These are phyloP conservation scores for Dendropsophus ebraccatus DNA, from an alignment of 2,113 vertebrate genomes.

Conservation along the genomic window DNA sequence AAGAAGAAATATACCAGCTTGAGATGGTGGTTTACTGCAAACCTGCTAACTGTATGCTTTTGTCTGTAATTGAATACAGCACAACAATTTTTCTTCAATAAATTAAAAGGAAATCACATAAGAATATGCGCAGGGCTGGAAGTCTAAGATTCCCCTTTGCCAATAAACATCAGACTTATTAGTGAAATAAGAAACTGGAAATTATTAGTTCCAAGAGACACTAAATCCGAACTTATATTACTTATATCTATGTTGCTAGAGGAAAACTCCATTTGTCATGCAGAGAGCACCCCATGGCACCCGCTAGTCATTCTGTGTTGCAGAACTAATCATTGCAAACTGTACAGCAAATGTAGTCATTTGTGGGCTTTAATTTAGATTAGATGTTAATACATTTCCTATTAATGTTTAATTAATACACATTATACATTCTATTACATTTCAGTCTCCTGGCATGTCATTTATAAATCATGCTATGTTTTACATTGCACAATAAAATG, in stretches of 20 bases:
- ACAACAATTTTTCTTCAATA: background rate
- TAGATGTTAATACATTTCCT: conserved; percentile 32
- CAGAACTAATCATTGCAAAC: conserved; percentile 36
- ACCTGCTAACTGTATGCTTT: background rate
- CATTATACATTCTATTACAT: conserved; percentile 38
- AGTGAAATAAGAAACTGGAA: conserved; percentile 26
- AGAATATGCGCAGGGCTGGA: background rate
- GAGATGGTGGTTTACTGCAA: background rate
- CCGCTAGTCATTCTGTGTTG: conserved; percentile 29
- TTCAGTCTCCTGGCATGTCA: conserved; percentile 7
- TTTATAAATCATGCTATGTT: conserved; percentile 8
- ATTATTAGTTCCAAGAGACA: conserved; percentile 13
- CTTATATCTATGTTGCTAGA: conserved; percentile 37
- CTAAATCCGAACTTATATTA: conserved; percentile 13
- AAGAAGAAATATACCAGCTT: background rate
- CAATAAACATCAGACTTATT: conserved; percentile 20
- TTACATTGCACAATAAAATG: conserved; percentile 2
- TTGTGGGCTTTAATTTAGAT: conserved; percentile 35
- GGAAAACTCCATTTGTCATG: conserved; percentile 45
- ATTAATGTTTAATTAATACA: conserved; percentile 48
- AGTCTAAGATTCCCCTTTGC: background rate
- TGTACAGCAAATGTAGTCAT: conserved; percentile 28
- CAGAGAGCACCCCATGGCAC: conserved; percentile 25
- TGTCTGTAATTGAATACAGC: background rate
- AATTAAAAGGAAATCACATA: background rate